phyloP scores from a whole-genome alignment of 2,113 vertebrate species.

The Cinclus cinclus region DNA sequence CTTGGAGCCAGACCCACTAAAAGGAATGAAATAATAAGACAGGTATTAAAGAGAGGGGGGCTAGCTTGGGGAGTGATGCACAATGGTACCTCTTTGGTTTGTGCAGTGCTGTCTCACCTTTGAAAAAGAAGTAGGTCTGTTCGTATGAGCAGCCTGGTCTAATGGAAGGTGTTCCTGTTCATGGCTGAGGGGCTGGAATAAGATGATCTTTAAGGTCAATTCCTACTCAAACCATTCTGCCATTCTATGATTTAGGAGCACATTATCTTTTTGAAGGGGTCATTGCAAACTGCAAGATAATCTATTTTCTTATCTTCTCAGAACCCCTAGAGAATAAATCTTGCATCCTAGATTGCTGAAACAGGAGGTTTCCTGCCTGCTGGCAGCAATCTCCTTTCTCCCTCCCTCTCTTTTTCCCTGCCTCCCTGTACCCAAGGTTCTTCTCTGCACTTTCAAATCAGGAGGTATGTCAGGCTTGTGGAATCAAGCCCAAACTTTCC shows the following conservation, averaged over 20 bases:
- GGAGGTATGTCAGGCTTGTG: conserved; percentile 23
- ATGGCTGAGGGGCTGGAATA: neutral
- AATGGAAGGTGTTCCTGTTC: neutral
- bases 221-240: neutral
- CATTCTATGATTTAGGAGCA: neutral
- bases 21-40: fast-evolving
- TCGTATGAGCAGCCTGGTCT: neutral
- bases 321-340: neutral
- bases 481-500: conserved; percentile 11
- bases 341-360: neutral
- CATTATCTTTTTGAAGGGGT: neutral
- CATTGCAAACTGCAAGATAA: neutral
- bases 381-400: neutral
- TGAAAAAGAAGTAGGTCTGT: neutral
- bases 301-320: neutral
- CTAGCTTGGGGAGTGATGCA: fast-evolving
- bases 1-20: neutral
- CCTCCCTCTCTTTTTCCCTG: neutral
- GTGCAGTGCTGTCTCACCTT: fast-evolving
- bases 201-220: neutral
- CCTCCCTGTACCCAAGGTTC: neutral
- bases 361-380: neutral
- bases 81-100: neutral
- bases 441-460: neutral
- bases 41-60: fast-evolving